Evolutionary conservation across 1,140 invertebrate species (phyloP), one percentile per base, ranked within the genome.

Genomic region (Drosophila ironensis): DNA sequence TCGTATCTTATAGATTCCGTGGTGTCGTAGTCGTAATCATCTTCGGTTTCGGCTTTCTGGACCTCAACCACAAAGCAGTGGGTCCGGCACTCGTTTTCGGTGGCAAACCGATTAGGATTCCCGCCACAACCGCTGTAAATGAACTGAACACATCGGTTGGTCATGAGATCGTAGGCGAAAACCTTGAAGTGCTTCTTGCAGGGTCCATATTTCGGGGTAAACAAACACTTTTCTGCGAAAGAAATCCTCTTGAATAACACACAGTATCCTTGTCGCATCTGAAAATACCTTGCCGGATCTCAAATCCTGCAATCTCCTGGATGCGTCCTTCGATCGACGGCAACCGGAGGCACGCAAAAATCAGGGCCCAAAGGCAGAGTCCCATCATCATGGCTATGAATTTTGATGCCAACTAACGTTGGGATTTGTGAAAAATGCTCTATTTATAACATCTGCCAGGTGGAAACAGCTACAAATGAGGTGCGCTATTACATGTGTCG

Each of bases 81-180:
- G 2, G 5, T 19, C 0, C 44, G 28, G 9, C 72, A 75, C 1
- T 42, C 5, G 1, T 7, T 5, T 3, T 53, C 24, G 19, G 11
- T 30, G 1, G 5, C 0, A 20, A 78, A 78, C 0, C 69, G 63
- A 70, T 78, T 78, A 1, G 74, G 57, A 41, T 80, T 80, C 1
- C 75, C 75, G 0, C 64, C 75, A 9, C 75, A 80, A 0, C 76
- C 75, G 19, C 59, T 46, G 2, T 78, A 70, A 0, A 0, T 0
- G 4, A 48, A 70, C 1, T 5, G 7, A 0, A 3, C 14, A 24
- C 70, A 75, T 3, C 22, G 9, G 9, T 48, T 56, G 5, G 20
- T 5, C 5, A 44, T 42, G 9, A 48, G 17, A 11, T 63, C 52
- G 11, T 51, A 68, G 30, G 30, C 68, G 30, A 16, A 68, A 0